A percentile compares a stretch with the other conserved stretches of the same genome.
phyloP scores from a whole-genome alignment of 1,140 invertebrate species.

The Lordiphosa clarofinis region DNA sequence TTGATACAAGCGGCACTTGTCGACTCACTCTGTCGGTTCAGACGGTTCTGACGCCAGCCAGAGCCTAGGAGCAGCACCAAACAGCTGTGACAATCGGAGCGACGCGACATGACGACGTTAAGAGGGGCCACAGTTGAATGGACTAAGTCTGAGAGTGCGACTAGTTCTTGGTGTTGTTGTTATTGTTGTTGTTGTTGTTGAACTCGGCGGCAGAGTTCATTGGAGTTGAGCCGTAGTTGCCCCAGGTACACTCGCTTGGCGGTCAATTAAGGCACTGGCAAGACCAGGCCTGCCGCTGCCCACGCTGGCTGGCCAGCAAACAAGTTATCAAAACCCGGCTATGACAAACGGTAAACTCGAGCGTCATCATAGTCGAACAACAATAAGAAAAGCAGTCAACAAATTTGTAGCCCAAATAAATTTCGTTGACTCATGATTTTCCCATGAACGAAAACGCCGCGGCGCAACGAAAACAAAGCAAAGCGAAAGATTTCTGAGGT shows the following conservation, averaged over 20 bases:
- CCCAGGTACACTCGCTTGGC: conserved; percentile 38
- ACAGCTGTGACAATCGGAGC: conserved; percentile 60
- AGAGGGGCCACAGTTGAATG: conserved; percentile 54
- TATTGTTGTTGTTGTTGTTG: conserved; percentile 36
- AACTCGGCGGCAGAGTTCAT: conserved; percentile 65
- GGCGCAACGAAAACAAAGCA: conserved; percentile 15
- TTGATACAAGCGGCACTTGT: conserved; percentile 41
- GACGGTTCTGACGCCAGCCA: background rate
- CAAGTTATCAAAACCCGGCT: conserved; percentile 45
- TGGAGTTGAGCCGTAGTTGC: conserved; percentile 27
- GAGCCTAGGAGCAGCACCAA: conserved; percentile 8
- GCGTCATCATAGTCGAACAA: conserved; percentile 25
- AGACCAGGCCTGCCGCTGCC: conserved; percentile 14
- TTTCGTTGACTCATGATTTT: conserved; percentile 63
- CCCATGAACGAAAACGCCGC: conserved; percentile 31
- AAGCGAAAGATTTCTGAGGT: conserved; percentile 45
- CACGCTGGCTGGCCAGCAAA: conserved; percentile 31
- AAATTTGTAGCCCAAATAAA: conserved; percentile 29
- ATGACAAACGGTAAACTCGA: conserved; percentile 41
- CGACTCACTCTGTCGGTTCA: background rate
- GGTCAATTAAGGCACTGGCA: conserved; percentile 54
- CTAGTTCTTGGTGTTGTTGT: conserved; percentile 26
- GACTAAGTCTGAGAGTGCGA: conserved; percentile 27
- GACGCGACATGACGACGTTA: conserved; percentile 18
- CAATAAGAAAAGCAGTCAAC: conserved; percentile 32